These are phyloP conservation scores for Hydropotes inermis DNA, from an alignment of 2,113 vertebrate genomes.

Conservation along the genomic window DNA sequence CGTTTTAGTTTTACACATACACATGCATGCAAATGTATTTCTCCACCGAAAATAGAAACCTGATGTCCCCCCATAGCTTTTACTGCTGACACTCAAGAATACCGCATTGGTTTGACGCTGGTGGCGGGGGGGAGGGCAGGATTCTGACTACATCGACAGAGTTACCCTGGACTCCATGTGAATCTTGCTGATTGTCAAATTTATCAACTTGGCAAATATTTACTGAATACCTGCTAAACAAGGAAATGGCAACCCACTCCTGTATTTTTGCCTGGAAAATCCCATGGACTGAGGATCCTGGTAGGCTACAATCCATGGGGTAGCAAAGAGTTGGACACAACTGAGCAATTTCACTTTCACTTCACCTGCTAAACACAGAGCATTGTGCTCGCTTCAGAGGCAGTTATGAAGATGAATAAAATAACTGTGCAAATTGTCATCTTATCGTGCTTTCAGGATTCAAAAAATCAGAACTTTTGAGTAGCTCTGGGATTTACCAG, in stretches of 20 bases:
- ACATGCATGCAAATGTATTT: slow-evolving; percentile 56
- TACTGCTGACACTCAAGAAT: slow-evolving; percentile 53
- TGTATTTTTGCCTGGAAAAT: too few species aligned
- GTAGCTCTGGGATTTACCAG: neutral
- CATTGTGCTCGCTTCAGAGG: neutral
- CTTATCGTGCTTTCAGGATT: neutral
- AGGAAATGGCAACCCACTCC: too few species aligned
- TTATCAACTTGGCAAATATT: slow-evolving; percentile 11
- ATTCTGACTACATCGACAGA: neutral
- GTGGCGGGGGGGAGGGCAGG: neutral
- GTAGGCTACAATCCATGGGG: too few species aligned
- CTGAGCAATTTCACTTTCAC: too few species aligned
- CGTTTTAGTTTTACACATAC: slow-evolving; percentile 67
- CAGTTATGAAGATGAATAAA: neutral
- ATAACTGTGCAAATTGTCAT: neutral
- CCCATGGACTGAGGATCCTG: too few species aligned
- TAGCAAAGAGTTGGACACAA: too few species aligned
- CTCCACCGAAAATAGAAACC: slow-evolving; percentile 70
- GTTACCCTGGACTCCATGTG: neutral
- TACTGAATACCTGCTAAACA: neutral
- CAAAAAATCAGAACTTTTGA: neutral
- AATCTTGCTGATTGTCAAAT: neutral
- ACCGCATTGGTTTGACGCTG: neutral
- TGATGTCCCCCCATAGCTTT: slow-evolving; percentile 57
- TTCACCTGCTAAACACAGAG: neutral